Base-by-base conservation (phyloP, 2,797 vertebrate species). In the Brachyalestes nurse region DNA sequence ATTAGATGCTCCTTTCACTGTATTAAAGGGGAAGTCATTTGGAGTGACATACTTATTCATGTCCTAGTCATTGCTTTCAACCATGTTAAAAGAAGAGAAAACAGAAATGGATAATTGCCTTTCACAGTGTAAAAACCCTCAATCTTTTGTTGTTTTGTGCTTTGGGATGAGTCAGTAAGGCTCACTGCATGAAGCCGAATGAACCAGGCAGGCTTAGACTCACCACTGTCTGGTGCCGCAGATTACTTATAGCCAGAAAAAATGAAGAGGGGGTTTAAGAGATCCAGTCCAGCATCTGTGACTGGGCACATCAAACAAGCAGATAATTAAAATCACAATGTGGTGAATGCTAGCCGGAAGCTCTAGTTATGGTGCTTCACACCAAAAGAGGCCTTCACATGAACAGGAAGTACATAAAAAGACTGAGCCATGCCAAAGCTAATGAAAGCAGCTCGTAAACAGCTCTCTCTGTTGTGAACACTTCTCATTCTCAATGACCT, bases 341-440 rank as follows among this genome's bases (percentile, higher is more conserved):
- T 5, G 28, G 16, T n/a, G 34, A 55, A 53, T 21, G 45, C 7
- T 51, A 57, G 23, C 16, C 3, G 71, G 57, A 80, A 73, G 61
- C 38, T 47, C 16, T 45, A 66, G 38, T 55, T 65, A 72, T 45
- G 34, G 57, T 23, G 5, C 58, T 16, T 64, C 19, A 38, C 45
- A 72, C 40, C 47, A 79, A 65, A 65, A 42, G 60, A 72, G 57
- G 70, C 47, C 19, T 34, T 53, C 51, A n/a, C n/a, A 57, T 57
- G 62, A 55, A 57, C 16, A 80, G 38, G 40, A 74, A 60, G 19
- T 80, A 34, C 61, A 49, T 25, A 25, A 51, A 70, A 58, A 61
- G 25, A 34, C 4, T 21, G 25, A 9, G 19, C 57, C 17, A 12
- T 51, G 7, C 38, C 7, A 42, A 67, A 45, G 34, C 38, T 4